Evolutionary conservation across 2,888 invertebrate genomes (phyloP).

Genomic region (Chironomus tentans): DNA sequence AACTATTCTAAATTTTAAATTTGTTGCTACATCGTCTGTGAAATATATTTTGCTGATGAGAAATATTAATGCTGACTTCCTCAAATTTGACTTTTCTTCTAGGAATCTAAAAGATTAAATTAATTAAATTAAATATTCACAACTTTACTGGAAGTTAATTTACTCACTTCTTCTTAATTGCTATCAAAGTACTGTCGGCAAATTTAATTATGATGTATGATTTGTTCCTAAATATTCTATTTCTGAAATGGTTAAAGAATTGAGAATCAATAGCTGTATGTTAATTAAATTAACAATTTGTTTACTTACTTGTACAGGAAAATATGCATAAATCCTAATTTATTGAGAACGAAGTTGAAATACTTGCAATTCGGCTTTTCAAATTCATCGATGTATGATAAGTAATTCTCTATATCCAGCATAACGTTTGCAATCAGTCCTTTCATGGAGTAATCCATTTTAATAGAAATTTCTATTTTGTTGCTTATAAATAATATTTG

Average conservation of each 20-base stretch:
- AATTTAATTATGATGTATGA: neutral
- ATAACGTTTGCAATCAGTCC: neutral
- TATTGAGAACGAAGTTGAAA: constrained; percentile 16
- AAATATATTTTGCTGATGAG: constrained; percentile 18
- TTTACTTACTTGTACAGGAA: constrained; percentile 9
- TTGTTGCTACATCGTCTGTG: constrained; percentile 14
- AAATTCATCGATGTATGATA: neutral
- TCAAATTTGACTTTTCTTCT: neutral
- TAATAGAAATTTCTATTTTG: too few relatives aligned
- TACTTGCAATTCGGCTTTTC: constrained; percentile 14
- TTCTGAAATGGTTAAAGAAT: neutral
- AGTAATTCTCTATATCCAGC: neutral
- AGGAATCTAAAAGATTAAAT: neutral
- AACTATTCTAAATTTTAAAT: neutral
- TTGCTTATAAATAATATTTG: too few relatives aligned
- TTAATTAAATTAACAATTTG: neutral
- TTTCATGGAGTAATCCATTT: neutral
- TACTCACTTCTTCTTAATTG: neutral
- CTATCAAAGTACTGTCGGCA: neutral
- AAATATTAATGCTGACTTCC: neutral
- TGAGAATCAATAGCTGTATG: neutral
- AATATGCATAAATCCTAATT: neutral
- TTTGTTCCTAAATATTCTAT: neutral
- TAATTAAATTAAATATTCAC: too few relatives aligned
- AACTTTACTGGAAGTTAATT: neutral